phyloP scores from a whole-genome alignment of 2,797 vertebrate species.

The Alosa sapidissima region DNA sequence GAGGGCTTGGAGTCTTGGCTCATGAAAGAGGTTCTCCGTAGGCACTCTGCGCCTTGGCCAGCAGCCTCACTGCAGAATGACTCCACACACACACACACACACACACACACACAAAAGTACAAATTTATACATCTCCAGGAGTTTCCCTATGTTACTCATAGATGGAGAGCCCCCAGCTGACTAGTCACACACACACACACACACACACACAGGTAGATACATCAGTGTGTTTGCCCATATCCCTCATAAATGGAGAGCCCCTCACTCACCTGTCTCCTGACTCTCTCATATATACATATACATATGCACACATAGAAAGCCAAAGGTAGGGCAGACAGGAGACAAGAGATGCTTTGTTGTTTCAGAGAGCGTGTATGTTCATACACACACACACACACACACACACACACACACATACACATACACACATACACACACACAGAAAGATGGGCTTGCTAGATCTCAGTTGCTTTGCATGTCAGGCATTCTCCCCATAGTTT shows the following conservation, averaged over 20 bases:
- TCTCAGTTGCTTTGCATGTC: too few relatives aligned
- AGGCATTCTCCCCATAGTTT: not conserved
- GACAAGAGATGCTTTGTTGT: too few relatives aligned
- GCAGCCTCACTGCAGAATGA: conserved; percentile 15
- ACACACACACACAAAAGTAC: not conserved
- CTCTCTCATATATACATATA: not conserved
- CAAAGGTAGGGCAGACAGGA: too few relatives aligned
- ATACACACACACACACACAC: not conserved
- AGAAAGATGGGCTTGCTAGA: not conserved
- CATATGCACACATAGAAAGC: not conserved
- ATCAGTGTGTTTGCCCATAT: too few relatives aligned
- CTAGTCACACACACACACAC: not conserved
- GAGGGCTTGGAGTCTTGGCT: not conserved
- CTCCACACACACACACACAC: not conserved
- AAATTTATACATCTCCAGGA: not conserved
- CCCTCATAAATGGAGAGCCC: too few relatives aligned
- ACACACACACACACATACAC: not conserved
- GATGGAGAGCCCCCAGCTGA: not conserved
- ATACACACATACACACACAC: not conserved
- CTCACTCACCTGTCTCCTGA: too few relatives aligned
- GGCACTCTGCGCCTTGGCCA: not conserved
- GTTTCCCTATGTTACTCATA: not conserved
- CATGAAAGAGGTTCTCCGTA: conserved; percentile 29
- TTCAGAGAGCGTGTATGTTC: too few relatives aligned
- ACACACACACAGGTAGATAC: not conserved